phyloP scores from a whole-genome alignment of 2,113 vertebrate genomes.

The Holacanthus passer region DNA sequence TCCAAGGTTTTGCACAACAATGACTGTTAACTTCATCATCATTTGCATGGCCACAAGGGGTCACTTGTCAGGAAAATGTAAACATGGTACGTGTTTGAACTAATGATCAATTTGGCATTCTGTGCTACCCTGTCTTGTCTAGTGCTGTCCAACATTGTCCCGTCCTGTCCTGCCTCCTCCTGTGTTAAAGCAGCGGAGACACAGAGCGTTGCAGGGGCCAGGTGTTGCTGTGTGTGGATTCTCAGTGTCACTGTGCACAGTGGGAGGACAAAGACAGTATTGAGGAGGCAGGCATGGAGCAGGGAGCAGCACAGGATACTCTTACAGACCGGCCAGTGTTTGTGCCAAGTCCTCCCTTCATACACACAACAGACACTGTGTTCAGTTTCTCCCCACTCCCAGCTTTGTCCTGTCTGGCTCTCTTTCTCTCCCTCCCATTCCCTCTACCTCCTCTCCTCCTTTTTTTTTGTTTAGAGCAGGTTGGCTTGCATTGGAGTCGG shows the following conservation, averaged over 20 bases:
- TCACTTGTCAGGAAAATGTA: not conserved
- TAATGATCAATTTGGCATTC: slow-evolving; percentile 14
- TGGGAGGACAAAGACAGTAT: slow-evolving; percentile 85
- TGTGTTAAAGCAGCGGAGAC: slow-evolving; percentile 55
- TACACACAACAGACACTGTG: slow-evolving; percentile 87
- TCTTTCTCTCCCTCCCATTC: slow-evolving; percentile 62
- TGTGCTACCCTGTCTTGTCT: slow-evolving; percentile 21
- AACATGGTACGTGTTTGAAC: not conserved
- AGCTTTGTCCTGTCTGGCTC: slow-evolving; percentile 80
- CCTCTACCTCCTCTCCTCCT: slow-evolving; percentile 54
- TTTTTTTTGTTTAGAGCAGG: slow-evolving; percentile 75
- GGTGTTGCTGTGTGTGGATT: slow-evolving; percentile 85
- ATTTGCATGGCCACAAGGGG: not conserved
- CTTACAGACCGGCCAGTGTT: slow-evolving; percentile 84
- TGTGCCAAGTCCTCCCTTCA: slow-evolving; percentile 84
- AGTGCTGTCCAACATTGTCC: slow-evolving; percentile 50
- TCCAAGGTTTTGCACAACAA: not conserved
- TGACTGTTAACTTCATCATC: not conserved
- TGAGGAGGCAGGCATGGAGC: slow-evolving; percentile 82
- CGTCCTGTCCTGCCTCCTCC: slow-evolving; percentile 35
- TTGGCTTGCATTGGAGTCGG: slow-evolving; percentile 68
- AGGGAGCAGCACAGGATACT: slow-evolving; percentile 85
- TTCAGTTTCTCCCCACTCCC: slow-evolving; percentile 83
- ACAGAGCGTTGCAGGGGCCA: slow-evolving; percentile 73
- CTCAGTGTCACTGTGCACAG: slow-evolving; percentile 84